These are phyloP conservation scores for Isoperla grammatica DNA, from an alignment of 2,888 invertebrate species.

Conservation along the genomic window DNA sequence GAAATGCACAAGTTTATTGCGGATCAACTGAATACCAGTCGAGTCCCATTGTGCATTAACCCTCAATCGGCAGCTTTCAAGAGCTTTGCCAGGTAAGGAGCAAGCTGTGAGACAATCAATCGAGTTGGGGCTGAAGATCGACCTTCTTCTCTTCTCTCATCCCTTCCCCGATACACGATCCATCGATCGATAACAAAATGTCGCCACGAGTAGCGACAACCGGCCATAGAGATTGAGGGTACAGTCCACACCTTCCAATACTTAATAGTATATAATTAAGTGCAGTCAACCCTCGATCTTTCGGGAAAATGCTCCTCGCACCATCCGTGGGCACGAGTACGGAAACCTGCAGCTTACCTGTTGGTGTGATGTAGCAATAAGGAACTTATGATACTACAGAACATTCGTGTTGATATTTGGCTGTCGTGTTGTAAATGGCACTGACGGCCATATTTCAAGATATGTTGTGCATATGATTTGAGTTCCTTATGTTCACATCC, in stretches of 20 bases:
- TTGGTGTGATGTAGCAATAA: too few species aligned
- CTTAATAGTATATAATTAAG: conserved; percentile 28
- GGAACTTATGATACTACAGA: too few species aligned
- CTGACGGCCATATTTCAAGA: too few species aligned
- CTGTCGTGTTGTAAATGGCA: too few species aligned
- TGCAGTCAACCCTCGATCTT: conserved; percentile 25
- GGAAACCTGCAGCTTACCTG: too few species aligned
- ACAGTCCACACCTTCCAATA: conserved; percentile 33
- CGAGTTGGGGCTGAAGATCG: conserved; percentile 13
- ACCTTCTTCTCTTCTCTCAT: conserved; percentile 27
- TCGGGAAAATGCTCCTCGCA: conserved; percentile 11
- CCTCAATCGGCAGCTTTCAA: conserved; percentile 99
- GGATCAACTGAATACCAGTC: conserved; percentile 90
- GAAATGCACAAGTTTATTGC: conserved; percentile 99
- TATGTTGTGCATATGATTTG: too few species aligned
- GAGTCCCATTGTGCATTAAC: conserved; percentile 98
- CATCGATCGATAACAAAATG: too few species aligned
- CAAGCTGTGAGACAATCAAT: conserved; percentile 37
- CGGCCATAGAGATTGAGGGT: conserved; percentile 20
- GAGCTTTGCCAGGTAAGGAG: conserved; percentile 98
- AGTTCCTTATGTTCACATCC: too few species aligned
- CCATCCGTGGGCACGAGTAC: too few species aligned
- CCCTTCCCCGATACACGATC: conserved; percentile 21
- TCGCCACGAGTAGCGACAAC: conserved; percentile 12
- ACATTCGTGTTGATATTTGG: too few species aligned